Percentiles rank a stretch among this genome's conserved stretches.
phyloP scores from a whole-genome alignment of 2,113 vertebrate species.

The Atractosteus spatula region DNA sequence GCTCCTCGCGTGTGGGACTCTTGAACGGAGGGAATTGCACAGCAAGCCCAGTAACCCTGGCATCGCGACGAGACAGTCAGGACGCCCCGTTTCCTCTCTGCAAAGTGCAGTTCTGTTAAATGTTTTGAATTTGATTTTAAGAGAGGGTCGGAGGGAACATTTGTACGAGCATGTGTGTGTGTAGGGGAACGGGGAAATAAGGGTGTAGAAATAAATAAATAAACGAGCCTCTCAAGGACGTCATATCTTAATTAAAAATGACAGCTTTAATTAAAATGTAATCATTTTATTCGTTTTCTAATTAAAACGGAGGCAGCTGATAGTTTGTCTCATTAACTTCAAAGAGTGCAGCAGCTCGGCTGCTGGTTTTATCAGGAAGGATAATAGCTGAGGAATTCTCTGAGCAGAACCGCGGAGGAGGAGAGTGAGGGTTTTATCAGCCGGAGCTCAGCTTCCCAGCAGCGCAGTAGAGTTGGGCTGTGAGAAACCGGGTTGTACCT shows the following conservation, averaged over 20 bases:
- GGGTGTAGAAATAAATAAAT: slow-evolving; percentile 16
- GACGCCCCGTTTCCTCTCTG: neutral
- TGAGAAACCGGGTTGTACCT: neutral
- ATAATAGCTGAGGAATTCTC: neutral
- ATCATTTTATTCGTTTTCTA: slow-evolving; percentile 70
- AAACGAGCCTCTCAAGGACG: slow-evolving; percentile 55
- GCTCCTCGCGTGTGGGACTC: too few relatives aligned
- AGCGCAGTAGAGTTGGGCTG: neutral
- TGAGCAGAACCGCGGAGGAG: slow-evolving; percentile 25
- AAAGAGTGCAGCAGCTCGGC: slow-evolving; percentile 51
- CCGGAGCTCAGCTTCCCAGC: neutral
- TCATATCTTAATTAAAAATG: slow-evolving; percentile 74
- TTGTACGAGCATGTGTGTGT: slow-evolving; percentile 20
- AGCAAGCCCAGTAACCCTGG: too few relatives aligned
- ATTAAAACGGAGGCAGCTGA: slow-evolving; percentile 68
- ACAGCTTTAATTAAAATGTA: slow-evolving; percentile 75
- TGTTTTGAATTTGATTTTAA: too few relatives aligned
- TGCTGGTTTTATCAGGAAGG: slow-evolving; percentile 38
- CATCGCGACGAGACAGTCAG: neutral
- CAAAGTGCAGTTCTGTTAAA: too few relatives aligned
- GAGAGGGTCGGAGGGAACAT: too few relatives aligned
- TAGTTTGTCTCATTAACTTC: slow-evolving; percentile 77
- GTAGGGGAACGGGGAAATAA: slow-evolving; percentile 45
- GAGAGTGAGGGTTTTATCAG: slow-evolving; percentile 7
- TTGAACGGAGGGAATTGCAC: too few relatives aligned